These are phyloP conservation scores for Crossocerus cetratus DNA, from an alignment of 2,888 invertebrate species.

Conservation along the genomic window DNA sequence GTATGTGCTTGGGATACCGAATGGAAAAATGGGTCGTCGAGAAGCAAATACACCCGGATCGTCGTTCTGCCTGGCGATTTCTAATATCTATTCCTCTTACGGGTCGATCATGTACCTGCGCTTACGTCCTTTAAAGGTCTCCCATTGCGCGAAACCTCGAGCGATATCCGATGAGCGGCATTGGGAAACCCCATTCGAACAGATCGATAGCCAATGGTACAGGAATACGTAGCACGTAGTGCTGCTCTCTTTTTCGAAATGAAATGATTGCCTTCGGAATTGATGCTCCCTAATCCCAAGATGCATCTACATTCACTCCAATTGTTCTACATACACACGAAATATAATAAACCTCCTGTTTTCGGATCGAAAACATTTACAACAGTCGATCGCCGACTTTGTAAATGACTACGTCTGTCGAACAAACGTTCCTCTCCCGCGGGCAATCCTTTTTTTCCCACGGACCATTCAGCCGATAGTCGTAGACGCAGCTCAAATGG, in stretches of 20 bases:
- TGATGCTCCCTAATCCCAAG: background rate
- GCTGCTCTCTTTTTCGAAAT: background rate
- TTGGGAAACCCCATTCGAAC: constrained; percentile 2
- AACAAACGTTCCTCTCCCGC: constrained; percentile 22
- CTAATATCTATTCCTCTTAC: constrained; percentile 36
- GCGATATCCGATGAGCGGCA: constrained; percentile 35
- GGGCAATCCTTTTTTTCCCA: constrained; percentile 5
- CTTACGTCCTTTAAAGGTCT: constrained; percentile 29
- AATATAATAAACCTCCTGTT: too few relatives aligned
- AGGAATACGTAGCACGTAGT: background rate
- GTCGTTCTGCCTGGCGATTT: background rate
- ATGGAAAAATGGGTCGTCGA: background rate
- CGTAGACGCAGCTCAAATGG: constrained; percentile 53
- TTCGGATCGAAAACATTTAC: background rate
- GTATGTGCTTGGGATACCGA: too few relatives aligned
- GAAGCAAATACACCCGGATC: background rate
- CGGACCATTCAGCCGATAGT: background rate
- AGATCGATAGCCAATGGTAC: background rate
- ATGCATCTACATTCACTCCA: too few relatives aligned
- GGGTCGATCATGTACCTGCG: constrained; percentile 33
- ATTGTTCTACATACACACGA: too few relatives aligned
- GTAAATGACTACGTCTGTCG: constrained; percentile 19
- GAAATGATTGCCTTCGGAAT: background rate
- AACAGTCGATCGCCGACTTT: too few relatives aligned
- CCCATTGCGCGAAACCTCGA: constrained; percentile 39